Evolutionary conservation across 2,797 vertebrate species (phyloP).

Genomic region (Microchirus variegatus): DNA sequence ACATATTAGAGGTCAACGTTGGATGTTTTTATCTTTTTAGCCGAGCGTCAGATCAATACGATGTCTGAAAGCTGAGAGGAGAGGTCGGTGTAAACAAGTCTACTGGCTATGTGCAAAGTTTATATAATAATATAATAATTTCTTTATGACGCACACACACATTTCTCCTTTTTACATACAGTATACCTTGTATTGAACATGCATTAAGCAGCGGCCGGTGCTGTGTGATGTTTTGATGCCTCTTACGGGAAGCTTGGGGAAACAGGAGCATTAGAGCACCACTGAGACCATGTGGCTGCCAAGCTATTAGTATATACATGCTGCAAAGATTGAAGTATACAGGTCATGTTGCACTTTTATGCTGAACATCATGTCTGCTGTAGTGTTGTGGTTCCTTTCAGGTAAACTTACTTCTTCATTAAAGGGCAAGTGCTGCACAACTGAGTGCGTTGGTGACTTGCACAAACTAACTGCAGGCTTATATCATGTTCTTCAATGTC

Average conservation of each 20-base stretch:
- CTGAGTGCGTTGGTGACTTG: background rate
- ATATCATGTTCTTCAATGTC: background rate
- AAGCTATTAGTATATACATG: conserved; percentile 23
- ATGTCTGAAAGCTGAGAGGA: background rate
- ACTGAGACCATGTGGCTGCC: conserved; percentile 24
- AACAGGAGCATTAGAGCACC: conserved; percentile 36
- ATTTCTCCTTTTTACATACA: background rate
- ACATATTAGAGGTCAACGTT: background rate
- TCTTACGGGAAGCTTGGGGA: conserved; percentile 39
- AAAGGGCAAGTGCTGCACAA: background rate
- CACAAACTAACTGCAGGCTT: background rate
- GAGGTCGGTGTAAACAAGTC: too few species aligned
- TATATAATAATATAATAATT: too few species aligned
- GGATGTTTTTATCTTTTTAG: background rate
- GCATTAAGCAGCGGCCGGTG: background rate
- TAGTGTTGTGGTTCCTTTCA: background rate
- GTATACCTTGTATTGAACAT: background rate
- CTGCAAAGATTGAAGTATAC: conserved; percentile 12
- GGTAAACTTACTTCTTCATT: background rate
- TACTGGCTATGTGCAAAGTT: too few species aligned
- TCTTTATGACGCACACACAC: too few species aligned
- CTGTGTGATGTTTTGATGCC: conserved; percentile 4
- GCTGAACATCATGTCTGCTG: conserved; percentile 1
- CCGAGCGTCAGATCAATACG: background rate
- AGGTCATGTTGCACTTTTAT: conserved; percentile 3